Evolutionary conservation across 2,113 vertebrate genomes (phyloP), one percentile per base, ranked within the genome.

Genomic region (Ursus arctos): DNA sequence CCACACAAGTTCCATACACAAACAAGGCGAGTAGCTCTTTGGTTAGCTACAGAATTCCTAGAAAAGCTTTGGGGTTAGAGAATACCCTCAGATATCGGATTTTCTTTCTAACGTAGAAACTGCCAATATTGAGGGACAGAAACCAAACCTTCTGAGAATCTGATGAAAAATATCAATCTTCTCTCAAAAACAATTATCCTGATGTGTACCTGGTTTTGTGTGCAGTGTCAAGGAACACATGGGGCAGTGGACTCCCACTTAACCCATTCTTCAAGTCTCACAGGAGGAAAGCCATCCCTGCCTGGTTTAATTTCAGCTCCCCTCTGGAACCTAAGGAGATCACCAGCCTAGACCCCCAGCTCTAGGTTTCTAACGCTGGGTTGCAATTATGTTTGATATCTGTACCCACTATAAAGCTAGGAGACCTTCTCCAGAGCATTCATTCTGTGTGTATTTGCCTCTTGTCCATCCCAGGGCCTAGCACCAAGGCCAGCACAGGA

Each of bases 141-240:
- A 40, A 91, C 24, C 40, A 59, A 86, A 8, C 10, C 31, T 67
- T 74, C 18, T 14, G 57, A 80, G 40, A 89, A 33, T 33, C 36
- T 59, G 14, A 77, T 55, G 33, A 71, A 91, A 81, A 85, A 7
- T 1, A 83, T 0, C 13, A 69, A 69, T 57, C 24, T 31, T 81
- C 55, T 77, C 76, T 86, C 43, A 28, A 36, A 65, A 72, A 10
- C 77, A 55, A 33, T 21, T 19, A 65, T 24, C n/a, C 24, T 21
- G 51, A 43, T 2, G 16, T 31, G 33, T 65, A 18, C 0, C 4
- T 40, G 81, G 36, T 31, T n/a, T 31, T 72, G 31, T 24, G 22
- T 3, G 40, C 24, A 4, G 10, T 61, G 36, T 61, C 47, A 2
- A n/a, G 1, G 11, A 4, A 36, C 31, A 18, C 53, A 3, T 0